A percentile compares a stretch with the other conserved stretches of the same genome.
These are phyloP conservation scores for Cranoglanis bouderius DNA, from an alignment of 2,113 vertebrate species.

Conservation along the genomic window DNA sequence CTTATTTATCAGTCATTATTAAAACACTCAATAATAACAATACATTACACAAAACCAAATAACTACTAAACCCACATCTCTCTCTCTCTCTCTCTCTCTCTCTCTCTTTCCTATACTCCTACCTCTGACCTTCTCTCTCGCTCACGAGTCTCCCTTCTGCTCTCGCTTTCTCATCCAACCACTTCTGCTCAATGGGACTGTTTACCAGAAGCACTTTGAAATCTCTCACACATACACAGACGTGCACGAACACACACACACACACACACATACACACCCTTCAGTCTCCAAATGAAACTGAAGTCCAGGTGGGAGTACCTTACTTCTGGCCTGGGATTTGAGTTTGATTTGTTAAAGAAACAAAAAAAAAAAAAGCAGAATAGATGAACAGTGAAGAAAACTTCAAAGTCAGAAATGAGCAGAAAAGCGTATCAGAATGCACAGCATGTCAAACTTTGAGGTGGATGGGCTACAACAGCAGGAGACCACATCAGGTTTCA, in stretches of 20 bases:
- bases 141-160: neutral
- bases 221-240: neutral
- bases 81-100: neutral
- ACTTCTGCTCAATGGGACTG: neutral
- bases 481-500: neutral
- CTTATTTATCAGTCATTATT: neutral
- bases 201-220: neutral
- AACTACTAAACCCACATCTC: neutral
- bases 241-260: neutral
- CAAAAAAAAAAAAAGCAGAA: neutral
- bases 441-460: neutral
- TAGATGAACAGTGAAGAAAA: neutral
- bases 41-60: neutral
- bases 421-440: neutral
- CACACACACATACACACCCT: neutral
- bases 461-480: neutral
- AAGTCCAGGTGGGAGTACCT: neutral
- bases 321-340: neutral
- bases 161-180: slow-evolving; percentile 5
- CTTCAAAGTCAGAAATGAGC: neutral
- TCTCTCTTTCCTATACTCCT: neutral
- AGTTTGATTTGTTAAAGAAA: neutral
- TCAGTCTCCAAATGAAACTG: neutral
- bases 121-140: neutral
- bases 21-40: neutral